These are phyloP conservation scores for Gryllus longicercus DNA, from an alignment of 2,888 invertebrate species.

Conservation along the genomic window DNA sequence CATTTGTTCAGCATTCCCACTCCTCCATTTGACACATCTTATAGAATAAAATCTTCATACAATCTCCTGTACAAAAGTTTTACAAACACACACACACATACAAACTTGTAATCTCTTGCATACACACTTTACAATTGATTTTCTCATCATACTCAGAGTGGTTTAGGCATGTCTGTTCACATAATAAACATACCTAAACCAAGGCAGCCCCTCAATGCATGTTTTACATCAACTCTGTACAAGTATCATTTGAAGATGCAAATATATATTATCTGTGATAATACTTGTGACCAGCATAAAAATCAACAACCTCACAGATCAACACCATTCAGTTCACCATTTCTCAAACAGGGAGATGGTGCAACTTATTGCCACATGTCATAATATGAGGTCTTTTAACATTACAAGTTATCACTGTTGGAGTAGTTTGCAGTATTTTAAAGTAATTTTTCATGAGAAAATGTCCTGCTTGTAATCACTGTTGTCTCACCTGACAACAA, in stretches of 20 bases:
- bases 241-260: constrained; percentile 9
- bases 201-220: background rate
- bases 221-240: constrained; percentile 17
- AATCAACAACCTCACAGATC: background rate
- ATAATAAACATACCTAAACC: background rate
- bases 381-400: too few relatives aligned
- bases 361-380: background rate
- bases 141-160: background rate
- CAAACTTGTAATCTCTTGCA: background rate
- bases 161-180: background rate
- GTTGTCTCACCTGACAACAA: constrained; percentile 2
- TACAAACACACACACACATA: constrained; percentile 2
- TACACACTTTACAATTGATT: background rate
- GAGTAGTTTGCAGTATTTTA: too few relatives aligned
- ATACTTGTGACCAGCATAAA: constrained; percentile 17
- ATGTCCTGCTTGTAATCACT: background rate
- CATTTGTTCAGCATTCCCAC: background rate
- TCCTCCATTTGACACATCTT: constrained; percentile 9
- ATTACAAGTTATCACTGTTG: too few relatives aligned
- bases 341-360: background rate
- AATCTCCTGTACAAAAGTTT: constrained; percentile 6
- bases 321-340: background rate
- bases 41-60: background rate
- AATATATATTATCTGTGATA: constrained; percentile 3
- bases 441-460: background rate